Evolutionary conservation across 2,113 vertebrate genomes (phyloP).

Genomic region (Prolemur simus): DNA sequence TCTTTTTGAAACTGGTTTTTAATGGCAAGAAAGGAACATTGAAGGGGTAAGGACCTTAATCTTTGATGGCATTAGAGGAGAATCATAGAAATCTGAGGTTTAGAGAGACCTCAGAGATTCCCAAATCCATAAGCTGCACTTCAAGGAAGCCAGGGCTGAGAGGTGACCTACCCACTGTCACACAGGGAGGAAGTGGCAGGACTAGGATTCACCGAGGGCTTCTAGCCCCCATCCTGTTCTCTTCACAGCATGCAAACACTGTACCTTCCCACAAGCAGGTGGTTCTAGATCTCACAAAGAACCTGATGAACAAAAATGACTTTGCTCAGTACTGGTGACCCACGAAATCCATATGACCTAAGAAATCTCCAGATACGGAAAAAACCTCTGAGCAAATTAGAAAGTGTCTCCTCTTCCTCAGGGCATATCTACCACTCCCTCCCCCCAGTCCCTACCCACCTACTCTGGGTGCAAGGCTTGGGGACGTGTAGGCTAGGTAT

Average conservation of each 20-base stretch:
- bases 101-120: background rate
- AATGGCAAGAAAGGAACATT: background rate
- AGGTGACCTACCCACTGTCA: background rate
- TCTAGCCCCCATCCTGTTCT: background rate
- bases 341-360: background rate
- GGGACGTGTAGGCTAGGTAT: background rate
- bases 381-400: background rate
- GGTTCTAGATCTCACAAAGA: background rate
- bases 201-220: background rate
- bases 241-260: no score
- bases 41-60: background rate
- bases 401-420: background rate
- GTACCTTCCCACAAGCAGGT: background rate
- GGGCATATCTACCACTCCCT: rapidly evolving
- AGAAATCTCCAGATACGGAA: background rate
- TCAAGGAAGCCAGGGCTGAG: background rate
- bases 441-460: no score
- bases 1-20: background rate
- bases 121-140: background rate
- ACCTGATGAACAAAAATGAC: background rate
- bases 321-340: background rate
- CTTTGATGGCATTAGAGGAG: background rate
- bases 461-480: background rate
- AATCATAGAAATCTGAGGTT: background rate
- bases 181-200: background rate